These are phyloP conservation scores for Esox masquinongy DNA, from an alignment of 2,797 vertebrate genomes.

Conservation along the genomic window DNA sequence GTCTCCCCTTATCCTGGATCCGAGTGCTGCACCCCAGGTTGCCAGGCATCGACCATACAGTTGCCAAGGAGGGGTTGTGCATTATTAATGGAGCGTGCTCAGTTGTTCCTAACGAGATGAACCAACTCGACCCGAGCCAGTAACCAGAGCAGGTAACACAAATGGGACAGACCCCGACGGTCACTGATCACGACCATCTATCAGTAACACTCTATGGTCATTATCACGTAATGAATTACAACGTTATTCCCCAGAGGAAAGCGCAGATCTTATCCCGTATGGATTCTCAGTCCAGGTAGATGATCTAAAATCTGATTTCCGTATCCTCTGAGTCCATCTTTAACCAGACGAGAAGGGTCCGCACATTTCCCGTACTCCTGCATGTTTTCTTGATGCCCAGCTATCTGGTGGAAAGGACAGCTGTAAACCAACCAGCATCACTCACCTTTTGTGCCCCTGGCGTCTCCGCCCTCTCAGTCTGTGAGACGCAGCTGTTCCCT, in stretches of 20 bases:
- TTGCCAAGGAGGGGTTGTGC: conserved; percentile 72
- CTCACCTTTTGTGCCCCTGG: conserved; percentile 72
- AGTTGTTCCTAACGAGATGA: conserved; percentile 49
- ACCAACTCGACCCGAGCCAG: conserved; percentile 6
- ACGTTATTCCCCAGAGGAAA: not conserved
- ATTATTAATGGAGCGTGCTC: conserved; percentile 74
- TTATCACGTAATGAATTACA: not conserved
- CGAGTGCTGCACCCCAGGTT: conserved; percentile 56
- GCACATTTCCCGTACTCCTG: not conserved
- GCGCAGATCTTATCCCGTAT: not conserved
- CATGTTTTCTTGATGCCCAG: not conserved
- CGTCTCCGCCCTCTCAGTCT: conserved; percentile 42
- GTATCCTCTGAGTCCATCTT: not conserved
- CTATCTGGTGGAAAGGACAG: not conserved
- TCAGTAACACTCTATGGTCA: not conserved
- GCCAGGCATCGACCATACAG: conserved; percentile 61
- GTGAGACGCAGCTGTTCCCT: conserved; percentile 64
- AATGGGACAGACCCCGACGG: not conserved
- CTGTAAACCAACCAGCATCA: conserved; percentile 41
- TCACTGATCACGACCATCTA: not conserved
- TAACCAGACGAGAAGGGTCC: not conserved
- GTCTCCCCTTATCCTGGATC: conserved; percentile 44
- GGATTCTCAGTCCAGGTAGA: not conserved
- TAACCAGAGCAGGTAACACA: conserved; percentile 16
- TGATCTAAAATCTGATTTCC: not conserved